Evolutionary conservation across 1,140 invertebrate genomes (phyloP).

Genomic region (Cydia strobilella): DNA sequence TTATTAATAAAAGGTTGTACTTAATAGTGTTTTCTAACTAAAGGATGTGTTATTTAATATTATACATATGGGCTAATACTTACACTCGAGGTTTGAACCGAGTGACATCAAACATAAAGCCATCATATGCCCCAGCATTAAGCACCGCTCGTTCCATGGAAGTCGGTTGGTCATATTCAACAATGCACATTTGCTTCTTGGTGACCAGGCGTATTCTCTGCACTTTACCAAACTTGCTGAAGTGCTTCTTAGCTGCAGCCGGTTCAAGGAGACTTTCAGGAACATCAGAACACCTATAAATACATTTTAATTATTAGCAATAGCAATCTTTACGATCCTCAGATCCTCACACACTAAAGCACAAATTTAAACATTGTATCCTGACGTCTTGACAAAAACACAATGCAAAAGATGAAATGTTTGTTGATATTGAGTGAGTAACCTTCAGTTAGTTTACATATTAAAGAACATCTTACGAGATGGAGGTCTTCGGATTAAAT

Average conservation of each 20-base stretch:
- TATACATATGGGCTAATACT: conserved; percentile 39
- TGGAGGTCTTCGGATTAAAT: conserved; percentile 60
- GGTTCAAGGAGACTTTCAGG: conserved; percentile 83
- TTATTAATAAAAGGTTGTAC: no score
- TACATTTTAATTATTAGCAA: conserved; percentile 11
- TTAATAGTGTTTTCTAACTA: no score
- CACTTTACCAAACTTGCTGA: conserved; percentile 83
- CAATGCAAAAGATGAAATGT: background rate
- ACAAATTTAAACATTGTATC: background rate
- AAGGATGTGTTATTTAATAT: background rate
- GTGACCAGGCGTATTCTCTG: conserved; percentile 82
- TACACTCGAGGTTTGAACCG: conserved; percentile 73
- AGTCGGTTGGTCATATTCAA: conserved; percentile 82
- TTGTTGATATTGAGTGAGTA: background rate
- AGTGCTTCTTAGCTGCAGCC: conserved; percentile 82
- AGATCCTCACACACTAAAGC: background rate
- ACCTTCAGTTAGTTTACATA: conserved; percentile 10
- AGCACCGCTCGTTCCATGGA: conserved; percentile 81
- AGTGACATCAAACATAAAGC: conserved; percentile 82
- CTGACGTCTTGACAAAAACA: background rate
- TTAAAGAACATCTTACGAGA: conserved; percentile 58
- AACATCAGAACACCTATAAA: conserved; percentile 82
- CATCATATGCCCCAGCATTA: conserved; percentile 82
- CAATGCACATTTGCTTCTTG: conserved; percentile 81
- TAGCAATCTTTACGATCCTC: background rate